A percentile compares a stretch with the other conserved stretches of the same genome.
Conservation (phyloP, 2,113 vertebrate species). For the Bubo blakistoni region DNA sequence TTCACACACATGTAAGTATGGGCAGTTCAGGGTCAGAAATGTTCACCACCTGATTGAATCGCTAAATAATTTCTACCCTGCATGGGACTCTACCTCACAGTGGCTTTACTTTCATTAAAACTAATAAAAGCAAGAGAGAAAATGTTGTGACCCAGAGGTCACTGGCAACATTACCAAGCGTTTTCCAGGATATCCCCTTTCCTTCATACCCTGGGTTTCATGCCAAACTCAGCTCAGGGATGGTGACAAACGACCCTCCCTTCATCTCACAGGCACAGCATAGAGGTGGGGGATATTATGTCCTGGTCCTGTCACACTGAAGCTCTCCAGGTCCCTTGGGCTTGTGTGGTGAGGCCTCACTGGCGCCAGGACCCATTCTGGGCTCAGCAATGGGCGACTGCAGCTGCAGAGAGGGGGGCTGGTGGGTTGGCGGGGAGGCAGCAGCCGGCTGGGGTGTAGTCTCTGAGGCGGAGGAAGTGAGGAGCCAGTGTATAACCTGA, state of each 20-base stretch:
- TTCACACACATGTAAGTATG: not conserved
- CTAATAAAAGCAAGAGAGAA: not conserved
- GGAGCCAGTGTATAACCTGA: slow-evolving; percentile 41
- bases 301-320: fast-evolving
- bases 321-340: not conserved
- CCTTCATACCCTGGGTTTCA: not conserved
- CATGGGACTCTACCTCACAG: not conserved
- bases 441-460: not conserved
- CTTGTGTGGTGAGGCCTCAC: not conserved
- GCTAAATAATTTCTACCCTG: not conserved
- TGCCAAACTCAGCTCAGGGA: not conserved
- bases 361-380: not conserved
- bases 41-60: not conserved
- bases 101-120: not conserved
- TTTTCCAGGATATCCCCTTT: not conserved
- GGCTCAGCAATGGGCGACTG: not conserved
- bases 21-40: not conserved
- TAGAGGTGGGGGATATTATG: not conserved
- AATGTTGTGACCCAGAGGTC: not conserved
- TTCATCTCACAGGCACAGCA: not conserved
- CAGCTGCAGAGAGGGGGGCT: not conserved
- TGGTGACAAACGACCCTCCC: not conserved
- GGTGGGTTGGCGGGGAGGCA: not conserved
- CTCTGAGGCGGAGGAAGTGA: not conserved
- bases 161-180: not conserved